A percentile compares a stretch with the other conserved stretches of the same genome.
Evolutionary conservation across 2,888 invertebrate genomes (phyloP).

Genomic region (Ophion ventricosus): DNA sequence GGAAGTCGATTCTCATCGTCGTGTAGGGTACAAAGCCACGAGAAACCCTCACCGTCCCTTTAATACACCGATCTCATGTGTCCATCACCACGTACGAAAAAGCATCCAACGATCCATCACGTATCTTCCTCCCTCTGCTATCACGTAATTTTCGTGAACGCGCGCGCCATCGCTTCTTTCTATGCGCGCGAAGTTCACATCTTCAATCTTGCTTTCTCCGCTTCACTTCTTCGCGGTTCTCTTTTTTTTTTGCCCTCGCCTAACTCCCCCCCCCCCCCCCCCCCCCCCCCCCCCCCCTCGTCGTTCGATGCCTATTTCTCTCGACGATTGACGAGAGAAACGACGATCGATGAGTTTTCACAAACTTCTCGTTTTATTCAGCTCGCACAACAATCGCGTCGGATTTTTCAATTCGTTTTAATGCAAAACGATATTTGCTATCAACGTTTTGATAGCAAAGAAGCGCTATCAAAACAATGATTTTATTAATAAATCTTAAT

Average conservation of each 20-base stretch:
- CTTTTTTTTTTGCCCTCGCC: constrained; percentile 37
- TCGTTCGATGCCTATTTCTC: constrained; percentile 40
- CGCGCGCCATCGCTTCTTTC: constrained; percentile 61
- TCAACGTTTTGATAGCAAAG: no score
- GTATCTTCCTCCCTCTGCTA: constrained; percentile 43
- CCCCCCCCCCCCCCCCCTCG: constrained; percentile 33
- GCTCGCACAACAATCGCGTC: background rate
- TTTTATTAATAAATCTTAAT: no score
- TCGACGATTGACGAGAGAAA: constrained; percentile 60
- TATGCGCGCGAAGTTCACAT: constrained; percentile 45
- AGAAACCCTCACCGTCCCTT: constrained; percentile 32
- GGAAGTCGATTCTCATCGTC: constrained; percentile 45
- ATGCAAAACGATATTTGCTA: no score
- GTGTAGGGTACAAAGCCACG: constrained; percentile 40
- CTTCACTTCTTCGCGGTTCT: constrained; percentile 44
- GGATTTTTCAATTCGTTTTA: no score
- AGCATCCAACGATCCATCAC: constrained; percentile 62
- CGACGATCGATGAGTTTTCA: constrained; percentile 69
- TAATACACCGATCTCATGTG: constrained; percentile 43
- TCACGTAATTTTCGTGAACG: constrained; percentile 62
- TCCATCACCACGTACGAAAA: constrained; percentile 48
- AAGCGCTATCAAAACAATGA: no score
- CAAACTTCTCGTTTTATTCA: constrained; percentile 10
- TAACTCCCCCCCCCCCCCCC: constrained; percentile 32
- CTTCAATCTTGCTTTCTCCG: constrained; percentile 61